Conservation (phyloP, 2,888 invertebrate species). For the Nephrocerus scutellatus region DNA sequence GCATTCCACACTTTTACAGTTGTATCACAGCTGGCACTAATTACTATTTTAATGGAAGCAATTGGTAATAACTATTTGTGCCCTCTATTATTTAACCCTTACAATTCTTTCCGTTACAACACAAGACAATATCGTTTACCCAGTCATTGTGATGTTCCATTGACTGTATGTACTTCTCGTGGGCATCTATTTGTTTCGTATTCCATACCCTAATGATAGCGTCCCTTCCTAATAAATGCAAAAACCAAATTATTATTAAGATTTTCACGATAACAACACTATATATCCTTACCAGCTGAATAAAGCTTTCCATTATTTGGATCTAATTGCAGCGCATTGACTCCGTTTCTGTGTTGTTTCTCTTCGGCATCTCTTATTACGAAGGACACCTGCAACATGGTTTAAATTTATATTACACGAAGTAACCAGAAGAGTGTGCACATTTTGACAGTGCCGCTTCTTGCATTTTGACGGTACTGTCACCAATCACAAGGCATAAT, state of each 20-base stretch:
- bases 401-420: too few species aligned
- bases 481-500: conserved; percentile 6
- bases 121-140: conserved; percentile 98
- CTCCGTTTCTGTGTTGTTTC: conserved; percentile 86
- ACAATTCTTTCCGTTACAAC: conserved; percentile 94
- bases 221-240: conserved; percentile 65
- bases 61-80: background rate
- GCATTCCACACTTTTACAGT: conserved; percentile 99
- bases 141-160: conserved; percentile 99
- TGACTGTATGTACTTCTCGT: conserved; percentile 80
- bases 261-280: too few species aligned
- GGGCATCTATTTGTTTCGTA: conserved; percentile 52
- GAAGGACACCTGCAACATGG: conserved; percentile 74
- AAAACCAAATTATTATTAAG: background rate
- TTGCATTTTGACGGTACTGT: too few species aligned
- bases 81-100: conserved; percentile 24
- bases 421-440: too few species aligned
- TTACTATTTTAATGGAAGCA: conserved; percentile 56
- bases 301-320: conserved; percentile 79
- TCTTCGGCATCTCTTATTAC: conserved; percentile 96
- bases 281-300: conserved; percentile 65
- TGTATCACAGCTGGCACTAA: conserved; percentile 98
- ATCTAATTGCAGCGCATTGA: conserved; percentile 93
- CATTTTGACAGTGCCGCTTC: conserved; percentile 9
- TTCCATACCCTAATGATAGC: conserved; percentile 94